Evolutionary conservation across 2,113 vertebrate species (phyloP), one percentile per base, ranked within the genome.

Genomic region (Forbesichthys papilliferus): DNA sequence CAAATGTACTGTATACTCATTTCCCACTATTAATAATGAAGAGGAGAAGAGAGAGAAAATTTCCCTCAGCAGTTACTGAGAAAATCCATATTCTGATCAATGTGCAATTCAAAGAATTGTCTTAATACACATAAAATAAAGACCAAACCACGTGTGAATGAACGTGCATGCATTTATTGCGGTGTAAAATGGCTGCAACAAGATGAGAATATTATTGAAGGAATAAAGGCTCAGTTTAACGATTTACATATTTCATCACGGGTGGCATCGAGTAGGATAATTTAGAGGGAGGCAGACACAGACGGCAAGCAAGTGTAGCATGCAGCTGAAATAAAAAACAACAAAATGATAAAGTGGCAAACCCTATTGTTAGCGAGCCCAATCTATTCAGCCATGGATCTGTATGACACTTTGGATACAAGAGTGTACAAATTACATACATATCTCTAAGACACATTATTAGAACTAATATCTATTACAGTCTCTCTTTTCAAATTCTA

Each of bases 41-140:
- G 87, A 92, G 83, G 77, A 87, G 84, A 64, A 64, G 84, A 91
- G 83, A 87, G 76, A 78, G 80, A 89, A 90, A 82, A 87, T 86
- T 89, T 89, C 91, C 90, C 82, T 78, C 88, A 77, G 90, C 91
- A 93, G 91, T 93, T 93, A 92, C 85, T 67, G 86, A 82, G 64
- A 74, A 91, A 92, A 92, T 93, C 91, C 74, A 93, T 93, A 91
- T 59, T 71, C 87, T 89, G 91, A 92, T 92, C 91, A 92, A 92
- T 93, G 91, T 77, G 88, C 91, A 92, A 92, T 92, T 85, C 89
- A 87, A 84, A 86, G 86, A 84, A 92, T 92, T 92, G 91, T 92
- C 85, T 91, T 91, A 91, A 92, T 87, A 86, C 85, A 79, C 81
- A 90, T 85, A 90, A 89, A 91, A 91, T 89, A 90, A 87, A 84